Evolutionary conservation across 2,113 vertebrate genomes (phyloP).

Genomic region (Psilopogon haemacephalus): DNA sequence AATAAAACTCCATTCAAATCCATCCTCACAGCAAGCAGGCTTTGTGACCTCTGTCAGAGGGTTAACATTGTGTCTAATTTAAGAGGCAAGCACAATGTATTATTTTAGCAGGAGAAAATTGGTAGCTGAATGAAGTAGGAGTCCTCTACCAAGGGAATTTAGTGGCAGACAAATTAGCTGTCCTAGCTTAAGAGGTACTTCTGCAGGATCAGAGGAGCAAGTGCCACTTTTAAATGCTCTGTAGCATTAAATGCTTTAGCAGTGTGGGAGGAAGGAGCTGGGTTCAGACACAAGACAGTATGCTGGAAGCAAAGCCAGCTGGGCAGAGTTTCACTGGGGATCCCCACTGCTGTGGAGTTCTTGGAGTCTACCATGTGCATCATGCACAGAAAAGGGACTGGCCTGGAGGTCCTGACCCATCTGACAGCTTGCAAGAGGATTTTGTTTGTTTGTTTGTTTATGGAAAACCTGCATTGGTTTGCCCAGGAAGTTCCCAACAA

Average conservation of each 20-base stretch:
- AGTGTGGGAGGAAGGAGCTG: not conserved
- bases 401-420: not conserved
- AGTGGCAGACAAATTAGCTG: not conserved
- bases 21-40: not conserved
- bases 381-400: accelerated
- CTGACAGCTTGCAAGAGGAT: not conserved
- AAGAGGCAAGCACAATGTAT: not conserved
- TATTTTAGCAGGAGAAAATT: not conserved
- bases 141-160: not conserved
- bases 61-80: not conserved
- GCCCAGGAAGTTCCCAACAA: not conserved
- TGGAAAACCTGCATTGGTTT: too few species aligned
- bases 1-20: not conserved
- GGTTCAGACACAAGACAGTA: accelerated
- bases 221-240: not conserved
- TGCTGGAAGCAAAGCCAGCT: not conserved
- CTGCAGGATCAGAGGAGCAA: not conserved
- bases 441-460: too few species aligned
- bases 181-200: not conserved
- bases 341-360: not conserved
- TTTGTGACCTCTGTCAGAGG: not conserved
- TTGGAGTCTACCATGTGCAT: accelerated
- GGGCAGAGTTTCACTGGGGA: not conserved
- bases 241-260: not conserved
- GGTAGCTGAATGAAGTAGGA: accelerated